Conservation (phyloP, 2,797 vertebrate species). For the Microcaecilia unicolor region DNA sequence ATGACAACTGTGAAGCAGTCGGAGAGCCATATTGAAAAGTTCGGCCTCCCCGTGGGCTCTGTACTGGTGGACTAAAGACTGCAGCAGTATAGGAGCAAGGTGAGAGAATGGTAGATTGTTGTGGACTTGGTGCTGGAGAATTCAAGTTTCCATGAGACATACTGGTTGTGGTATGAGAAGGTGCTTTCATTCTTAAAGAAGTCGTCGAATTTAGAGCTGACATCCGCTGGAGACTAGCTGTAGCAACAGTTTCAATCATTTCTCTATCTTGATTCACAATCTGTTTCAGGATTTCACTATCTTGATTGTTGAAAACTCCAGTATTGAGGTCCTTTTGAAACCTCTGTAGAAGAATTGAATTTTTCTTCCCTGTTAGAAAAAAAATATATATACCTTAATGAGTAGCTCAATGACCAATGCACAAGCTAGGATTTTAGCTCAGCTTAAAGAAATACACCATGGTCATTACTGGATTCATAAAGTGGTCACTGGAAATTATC, state of each 20-base stretch:
- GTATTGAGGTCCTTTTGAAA: constrained; percentile 98
- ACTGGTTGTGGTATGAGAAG: constrained; percentile 64
- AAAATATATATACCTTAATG: constrained; percentile 12
- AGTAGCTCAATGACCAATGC: no score
- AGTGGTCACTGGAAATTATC: no score
- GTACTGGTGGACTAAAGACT: constrained; percentile 79
- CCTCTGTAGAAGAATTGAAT: constrained; percentile 94
- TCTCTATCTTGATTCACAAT: constrained; percentile 96
- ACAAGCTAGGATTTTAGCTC: no score
- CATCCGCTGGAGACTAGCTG: constrained; percentile 71
- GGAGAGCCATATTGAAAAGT: constrained; percentile 92
- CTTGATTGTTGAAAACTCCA: constrained; percentile 97
- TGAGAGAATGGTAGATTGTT: constrained; percentile 75
- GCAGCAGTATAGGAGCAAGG: constrained; percentile 84
- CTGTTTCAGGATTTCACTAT: constrained; percentile 98
- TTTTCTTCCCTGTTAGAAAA: constrained; percentile 85
- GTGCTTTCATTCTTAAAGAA: constrained; percentile 68
- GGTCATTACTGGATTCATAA: no score
- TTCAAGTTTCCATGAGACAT: constrained; percentile 74
- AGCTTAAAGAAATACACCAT: no score
- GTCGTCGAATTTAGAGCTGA: constrained; percentile 70
- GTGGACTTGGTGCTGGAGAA: constrained; percentile 65
- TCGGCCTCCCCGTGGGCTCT: constrained; percentile 82
- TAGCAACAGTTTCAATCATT: constrained; percentile 90
- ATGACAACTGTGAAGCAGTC: constrained; percentile 85